Evolutionary conservation across 2,113 vertebrate species (phyloP).

Genomic region (Ailuropoda melanoleuca): DNA sequence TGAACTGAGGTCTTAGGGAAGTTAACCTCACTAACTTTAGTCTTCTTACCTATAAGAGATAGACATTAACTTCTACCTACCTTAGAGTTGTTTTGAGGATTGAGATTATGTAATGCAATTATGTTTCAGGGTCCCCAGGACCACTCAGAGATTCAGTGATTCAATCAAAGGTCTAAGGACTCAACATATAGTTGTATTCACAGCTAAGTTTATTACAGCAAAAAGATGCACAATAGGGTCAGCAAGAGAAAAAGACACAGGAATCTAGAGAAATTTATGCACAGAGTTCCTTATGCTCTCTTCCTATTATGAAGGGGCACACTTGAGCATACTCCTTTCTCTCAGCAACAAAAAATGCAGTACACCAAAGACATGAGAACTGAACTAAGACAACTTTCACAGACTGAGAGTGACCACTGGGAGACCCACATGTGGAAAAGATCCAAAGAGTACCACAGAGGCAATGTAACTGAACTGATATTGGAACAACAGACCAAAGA

Average conservation of each 20-base stretch:
- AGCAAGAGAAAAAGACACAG: neutral
- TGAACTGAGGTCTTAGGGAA: neutral
- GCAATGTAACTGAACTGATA: neutral
- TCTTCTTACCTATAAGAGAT: constrained; percentile 12
- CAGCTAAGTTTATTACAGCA: neutral
- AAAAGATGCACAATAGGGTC: neutral
- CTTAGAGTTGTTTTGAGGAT: constrained; percentile 21
- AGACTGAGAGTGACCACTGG: neutral
- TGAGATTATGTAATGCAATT: neutral
- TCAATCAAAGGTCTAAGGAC: neutral
- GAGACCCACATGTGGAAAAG: neutral
- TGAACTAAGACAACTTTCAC: neutral
- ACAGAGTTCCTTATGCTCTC: neutral
- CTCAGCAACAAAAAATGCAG: neutral
- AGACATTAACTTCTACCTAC: neutral
- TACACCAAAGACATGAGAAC: neutral
- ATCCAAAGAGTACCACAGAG: neutral
- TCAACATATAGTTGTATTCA: neutral
- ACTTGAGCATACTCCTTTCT: constrained; percentile 6
- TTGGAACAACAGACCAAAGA: neutral
- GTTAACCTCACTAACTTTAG: neutral
- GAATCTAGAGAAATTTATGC: neutral
- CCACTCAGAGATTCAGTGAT: neutral
- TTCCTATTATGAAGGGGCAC: neutral
- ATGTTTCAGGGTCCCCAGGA: neutral